Evolutionary conservation across 2,888 invertebrate species (phyloP).

Genomic region (Agapostemon virescens): DNA sequence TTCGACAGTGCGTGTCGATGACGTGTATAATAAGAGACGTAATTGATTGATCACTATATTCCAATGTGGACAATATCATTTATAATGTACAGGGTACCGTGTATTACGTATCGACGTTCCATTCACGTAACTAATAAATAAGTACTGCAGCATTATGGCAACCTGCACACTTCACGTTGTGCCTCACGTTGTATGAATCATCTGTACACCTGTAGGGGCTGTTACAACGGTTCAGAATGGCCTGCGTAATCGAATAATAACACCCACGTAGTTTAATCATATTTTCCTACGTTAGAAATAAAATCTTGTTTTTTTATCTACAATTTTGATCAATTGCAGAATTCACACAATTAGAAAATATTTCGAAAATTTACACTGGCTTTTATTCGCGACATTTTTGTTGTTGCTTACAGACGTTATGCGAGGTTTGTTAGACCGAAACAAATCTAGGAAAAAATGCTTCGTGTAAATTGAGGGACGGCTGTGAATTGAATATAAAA

Average conservation of each 20-base stretch:
- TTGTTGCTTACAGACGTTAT: no score
- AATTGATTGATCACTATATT: not conserved
- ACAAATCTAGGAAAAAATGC: no score
- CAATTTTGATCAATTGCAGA: not conserved
- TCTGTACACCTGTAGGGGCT: not conserved
- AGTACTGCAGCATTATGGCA: not conserved
- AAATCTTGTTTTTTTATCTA: not conserved
- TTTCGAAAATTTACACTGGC: no score
- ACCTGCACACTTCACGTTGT: not conserved
- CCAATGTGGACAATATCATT: slow-evolving; percentile 26
- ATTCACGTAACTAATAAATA: slow-evolving; percentile 26
- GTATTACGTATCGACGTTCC: slow-evolving; percentile 19
- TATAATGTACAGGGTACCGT: not conserved
- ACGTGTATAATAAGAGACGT: not conserved
- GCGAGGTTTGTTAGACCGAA: no score
- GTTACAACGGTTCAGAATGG: not conserved
- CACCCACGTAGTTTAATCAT: not conserved
- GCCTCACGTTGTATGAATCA: not conserved
- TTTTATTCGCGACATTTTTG: no score
- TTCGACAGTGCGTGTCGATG: not conserved
- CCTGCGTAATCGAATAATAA: not conserved
- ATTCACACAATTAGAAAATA: no score
- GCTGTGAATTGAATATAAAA: no score
- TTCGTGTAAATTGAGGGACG: no score
- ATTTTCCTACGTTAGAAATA: not conserved